Evolutionary conservation across 2,888 invertebrate genomes (phyloP).

Genomic region (Diarsia brunnea): DNA sequence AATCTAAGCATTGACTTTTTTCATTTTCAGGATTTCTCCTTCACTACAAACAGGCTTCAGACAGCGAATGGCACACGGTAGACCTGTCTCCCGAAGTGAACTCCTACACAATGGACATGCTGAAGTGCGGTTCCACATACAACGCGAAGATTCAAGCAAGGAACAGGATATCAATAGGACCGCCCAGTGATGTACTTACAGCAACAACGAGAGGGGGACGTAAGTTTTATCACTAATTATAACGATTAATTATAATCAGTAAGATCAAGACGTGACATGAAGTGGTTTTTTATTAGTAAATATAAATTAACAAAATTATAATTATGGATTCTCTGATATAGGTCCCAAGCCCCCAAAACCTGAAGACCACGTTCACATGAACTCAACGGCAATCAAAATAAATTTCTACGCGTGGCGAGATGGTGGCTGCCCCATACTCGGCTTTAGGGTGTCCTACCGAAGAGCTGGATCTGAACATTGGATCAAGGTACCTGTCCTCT

Average conservation of each 20-base stretch:
- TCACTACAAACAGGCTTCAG: slow-evolving; percentile 92
- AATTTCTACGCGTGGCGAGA: slow-evolving; percentile 95
- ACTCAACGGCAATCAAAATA: slow-evolving; percentile 94
- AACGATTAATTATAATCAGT: neutral
- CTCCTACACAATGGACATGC: slow-evolving; percentile 93
- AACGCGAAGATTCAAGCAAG: slow-evolving; percentile 94
- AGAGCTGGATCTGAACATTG: slow-evolving; percentile 89
- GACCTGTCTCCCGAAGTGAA: slow-evolving; percentile 94
- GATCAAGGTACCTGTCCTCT: slow-evolving; percentile 80
- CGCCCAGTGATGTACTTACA: slow-evolving; percentile 92
- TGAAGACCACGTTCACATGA: slow-evolving; percentile 93
- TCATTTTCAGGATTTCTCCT: slow-evolving; percentile 92
- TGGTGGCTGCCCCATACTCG: slow-evolving; percentile 95
- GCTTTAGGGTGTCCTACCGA: slow-evolving; percentile 93
- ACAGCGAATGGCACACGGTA: slow-evolving; percentile 93
- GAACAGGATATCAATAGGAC: slow-evolving; percentile 94
- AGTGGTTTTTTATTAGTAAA: neutral
- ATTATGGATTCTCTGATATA: slow-evolving; percentile 70
- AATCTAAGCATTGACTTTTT: neutral
- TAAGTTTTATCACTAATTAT: slow-evolving; percentile 75
- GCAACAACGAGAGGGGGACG: slow-evolving; percentile 94
- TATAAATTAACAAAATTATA: neutral
- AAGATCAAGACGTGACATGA: neutral
- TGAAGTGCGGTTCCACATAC: slow-evolving; percentile 95
- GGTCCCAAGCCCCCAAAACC: slow-evolving; percentile 93